Evolutionary conservation across 2,888 invertebrate genomes (phyloP), one percentile per base, ranked within the genome.

Genomic region (Catocala nupta): DNA sequence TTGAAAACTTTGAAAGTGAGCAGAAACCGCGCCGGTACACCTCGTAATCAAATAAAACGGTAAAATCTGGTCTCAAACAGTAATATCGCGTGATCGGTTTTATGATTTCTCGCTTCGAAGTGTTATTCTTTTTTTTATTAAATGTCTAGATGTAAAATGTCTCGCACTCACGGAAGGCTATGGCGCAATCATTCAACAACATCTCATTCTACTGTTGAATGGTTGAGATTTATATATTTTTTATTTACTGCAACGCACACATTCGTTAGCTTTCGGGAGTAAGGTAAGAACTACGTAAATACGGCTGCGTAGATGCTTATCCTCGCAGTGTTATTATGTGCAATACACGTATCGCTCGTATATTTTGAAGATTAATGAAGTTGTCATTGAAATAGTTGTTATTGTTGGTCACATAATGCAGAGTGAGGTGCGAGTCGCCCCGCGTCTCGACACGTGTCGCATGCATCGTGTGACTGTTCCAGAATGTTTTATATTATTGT

Each of bases 151-250:
- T 5, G 39, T 66, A 49, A 43, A 48, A 33, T 50, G 43, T 60
- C n/a, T 59, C 45, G 12, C 50, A 50, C 53, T 25, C 44, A 13
- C 39, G 13, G 13, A 59, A 53, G 60, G 13, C 16, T 55, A 59
- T 44, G 48, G 36, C 34, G 3, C 57, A 42, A 47, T 55, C 66
- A 52, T 60, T 67, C 61, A 54, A 58, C 57, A 55, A 11, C 54
- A 51, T 76, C 77, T 73, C 77, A 63, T 57, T 47, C 8, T 51
- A 49, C 48, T 42, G 63, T 65, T 68, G 76, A 45, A 56, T 44
- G 54, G 16, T 45, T 49, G 16, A 34, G 43, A 36, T 47, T 44
- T 25, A 34, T 43, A 13, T 55, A 25, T 9, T 16, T 51, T 42
- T 44, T 57, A 49, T 53, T 54, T 36, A 52, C 59, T 44, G 63